Percentiles rank a stretch among this genome's conserved stretches.
phyloP scores from a whole-genome alignment of 53 echinoderm and acorn worm genomes.

The Crossaster papposus region DNA sequence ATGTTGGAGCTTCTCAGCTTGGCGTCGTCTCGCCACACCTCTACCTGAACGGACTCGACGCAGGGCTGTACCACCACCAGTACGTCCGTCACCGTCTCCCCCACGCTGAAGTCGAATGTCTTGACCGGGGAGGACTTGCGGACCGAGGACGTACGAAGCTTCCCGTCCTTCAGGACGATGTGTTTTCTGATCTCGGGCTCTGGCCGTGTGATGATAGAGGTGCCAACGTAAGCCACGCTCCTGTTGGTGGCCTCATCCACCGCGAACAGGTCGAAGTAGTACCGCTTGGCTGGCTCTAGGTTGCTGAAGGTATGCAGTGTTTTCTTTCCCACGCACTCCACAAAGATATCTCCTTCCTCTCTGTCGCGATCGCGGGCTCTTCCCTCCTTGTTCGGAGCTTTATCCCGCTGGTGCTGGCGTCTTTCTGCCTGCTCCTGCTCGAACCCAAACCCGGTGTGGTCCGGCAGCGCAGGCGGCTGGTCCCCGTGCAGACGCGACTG shows the following conservation, averaged over 20 bases:
- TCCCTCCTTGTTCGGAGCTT: slow-evolving; percentile 51
- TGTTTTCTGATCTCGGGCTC: slow-evolving; percentile 63
- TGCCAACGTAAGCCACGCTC: slow-evolving; percentile 79
- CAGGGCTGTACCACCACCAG: slow-evolving; percentile 87
- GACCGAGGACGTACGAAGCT: slow-evolving; percentile 78
- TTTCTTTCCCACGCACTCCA: slow-evolving; percentile 92
- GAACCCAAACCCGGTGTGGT: slow-evolving; percentile 71
- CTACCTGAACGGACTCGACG: slow-evolving; percentile 71
- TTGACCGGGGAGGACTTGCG: slow-evolving; percentile 75
- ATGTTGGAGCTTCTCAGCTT: slow-evolving; percentile 75
- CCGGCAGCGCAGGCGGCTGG: slow-evolving; percentile 48
- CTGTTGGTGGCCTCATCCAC: slow-evolving; percentile 83
- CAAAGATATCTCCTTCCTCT: slow-evolving; percentile 64
- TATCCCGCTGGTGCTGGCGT: slow-evolving; percentile 24
- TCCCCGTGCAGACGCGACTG: slow-evolving; percentile 71
- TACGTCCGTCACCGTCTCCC: slow-evolving; percentile 68
- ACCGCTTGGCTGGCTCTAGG: slow-evolving; percentile 74
- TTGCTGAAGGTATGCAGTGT: slow-evolving; percentile 92
- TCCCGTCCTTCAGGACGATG: slow-evolving; percentile 86
- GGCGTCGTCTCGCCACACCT: slow-evolving; percentile 78
- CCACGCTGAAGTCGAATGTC: slow-evolving; percentile 82
- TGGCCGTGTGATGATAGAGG: slow-evolving; percentile 75
- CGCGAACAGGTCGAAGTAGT: slow-evolving; percentile 94
- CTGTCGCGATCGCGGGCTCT: slow-evolving; percentile 18
- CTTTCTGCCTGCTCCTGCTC: slow-evolving; percentile 62